Evolutionary conservation across 2,888 invertebrate genomes (phyloP).

Genomic region (Drosophila antonietae): DNA sequence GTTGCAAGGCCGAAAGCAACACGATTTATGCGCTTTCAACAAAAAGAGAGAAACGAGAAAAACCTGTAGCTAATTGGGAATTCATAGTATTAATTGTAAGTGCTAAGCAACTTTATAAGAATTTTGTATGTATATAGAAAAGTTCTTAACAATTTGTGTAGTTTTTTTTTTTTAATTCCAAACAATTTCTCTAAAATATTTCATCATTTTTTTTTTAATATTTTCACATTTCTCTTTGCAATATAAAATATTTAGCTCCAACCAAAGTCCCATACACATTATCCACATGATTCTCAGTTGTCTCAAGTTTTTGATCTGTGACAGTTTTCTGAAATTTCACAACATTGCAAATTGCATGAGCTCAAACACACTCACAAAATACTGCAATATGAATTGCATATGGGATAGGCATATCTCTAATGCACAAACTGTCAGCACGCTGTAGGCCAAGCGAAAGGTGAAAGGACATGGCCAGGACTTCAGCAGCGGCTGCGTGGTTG

Average conservation of each 20-base stretch:
- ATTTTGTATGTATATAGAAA: too few relatives aligned
- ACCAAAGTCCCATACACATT: conserved; percentile 21
- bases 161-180: too few relatives aligned
- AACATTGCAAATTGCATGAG: conserved; percentile 65
- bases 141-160: too few relatives aligned
- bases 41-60: too few relatives aligned
- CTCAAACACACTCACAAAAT: background rate
- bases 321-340: conserved; percentile 57
- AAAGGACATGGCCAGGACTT: background rate
- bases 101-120: too few relatives aligned
- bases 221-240: background rate
- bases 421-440: conserved; percentile 37
- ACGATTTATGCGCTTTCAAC: too few relatives aligned
- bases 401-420: conserved; percentile 3
- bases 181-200: too few relatives aligned
- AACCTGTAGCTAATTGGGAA: too few relatives aligned
- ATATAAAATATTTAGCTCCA: background rate
- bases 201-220: background rate
- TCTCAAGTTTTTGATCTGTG: conserved; percentile 32
- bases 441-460: conserved; percentile 24
- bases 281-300: conserved; percentile 51
- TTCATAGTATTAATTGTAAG: too few relatives aligned
- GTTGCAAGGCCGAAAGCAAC: too few relatives aligned
- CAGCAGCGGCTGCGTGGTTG: conserved; percentile 18
- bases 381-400: background rate